phyloP scores from a whole-genome alignment of 2,113 vertebrate species.

The Leucopternis melanops region DNA sequence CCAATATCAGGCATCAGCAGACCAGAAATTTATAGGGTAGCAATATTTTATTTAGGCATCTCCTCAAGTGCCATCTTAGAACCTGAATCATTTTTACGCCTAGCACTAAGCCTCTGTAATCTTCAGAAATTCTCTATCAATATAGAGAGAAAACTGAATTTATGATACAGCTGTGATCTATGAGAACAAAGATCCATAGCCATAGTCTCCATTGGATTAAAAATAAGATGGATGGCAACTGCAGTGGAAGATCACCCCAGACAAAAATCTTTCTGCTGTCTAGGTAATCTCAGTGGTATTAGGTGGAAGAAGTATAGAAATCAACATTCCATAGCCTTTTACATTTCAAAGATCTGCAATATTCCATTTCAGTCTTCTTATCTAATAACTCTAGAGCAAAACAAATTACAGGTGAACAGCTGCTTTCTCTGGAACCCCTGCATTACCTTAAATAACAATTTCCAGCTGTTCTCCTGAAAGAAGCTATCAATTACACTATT shows the following conservation, averaged over 20 bases:
- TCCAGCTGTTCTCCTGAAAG: not conserved
- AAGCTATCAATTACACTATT: not conserved
- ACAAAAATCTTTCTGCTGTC: not conserved
- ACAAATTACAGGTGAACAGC: not conserved
- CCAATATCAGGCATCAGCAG: not conserved
- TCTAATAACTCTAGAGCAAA: not conserved
- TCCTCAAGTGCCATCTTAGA: not conserved
- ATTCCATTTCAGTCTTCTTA: not conserved
- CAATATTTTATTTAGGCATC: not conserved
- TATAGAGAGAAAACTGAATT: not conserved
- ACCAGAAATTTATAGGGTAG: not conserved
- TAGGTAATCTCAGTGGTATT: not conserved
- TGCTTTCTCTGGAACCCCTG: not conserved
- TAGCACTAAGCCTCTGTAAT: not conserved
- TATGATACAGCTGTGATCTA: not conserved
- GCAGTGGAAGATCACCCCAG: not conserved
- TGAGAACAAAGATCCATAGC: not conserved
- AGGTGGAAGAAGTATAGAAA: not conserved
- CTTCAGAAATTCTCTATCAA: not conserved
- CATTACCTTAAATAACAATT: not conserved
- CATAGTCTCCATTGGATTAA: not conserved
- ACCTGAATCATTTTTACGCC: not conserved
- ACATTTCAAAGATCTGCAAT: not conserved
- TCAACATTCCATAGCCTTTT: not conserved
- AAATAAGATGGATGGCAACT: not conserved